Base-by-base conservation (phyloP, 2,888 invertebrate genomes). In the Drosophila greeni region DNA sequence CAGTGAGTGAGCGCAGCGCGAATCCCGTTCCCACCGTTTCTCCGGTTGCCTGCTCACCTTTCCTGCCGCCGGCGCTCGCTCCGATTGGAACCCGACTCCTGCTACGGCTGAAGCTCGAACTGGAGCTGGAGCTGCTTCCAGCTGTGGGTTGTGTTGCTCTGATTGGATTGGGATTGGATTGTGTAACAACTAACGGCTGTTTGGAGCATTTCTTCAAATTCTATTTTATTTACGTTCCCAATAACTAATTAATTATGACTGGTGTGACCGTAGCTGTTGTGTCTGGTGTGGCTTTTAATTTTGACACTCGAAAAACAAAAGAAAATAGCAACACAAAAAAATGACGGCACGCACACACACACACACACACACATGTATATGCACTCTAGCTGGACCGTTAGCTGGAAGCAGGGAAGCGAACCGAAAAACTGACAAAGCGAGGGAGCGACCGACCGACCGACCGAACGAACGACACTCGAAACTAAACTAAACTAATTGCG, bases 381-480 rank as follows among this genome's bases (percentile, higher is more conserved):
- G 51, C 64, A 47, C 66, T 31, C 42, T 39, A 58, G 60, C 43
- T 60, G 24, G 16, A 75, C 68, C 77, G 75, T 60, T 60, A 47
- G 40, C 18, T 24, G 1, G 24, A 14, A 5, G 45, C 31, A 20
- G 14, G 45, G 45, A 47, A 66, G 40, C 69, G 69, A 67, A 77
- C 70, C 75, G 70, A 76, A 26, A n/a, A n/a, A 43, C 43, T 43
- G 7, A 16, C 14, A 20, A n/a, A 11, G 20, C 18, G 12, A 31
- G 16, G 31, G 42, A 31, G 57, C 45, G 59, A 60, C 39, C 59
- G 45, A 59, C 58, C 59, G 59, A 45, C 45, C 45, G 45, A 47
- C 18, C 45, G 45, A 47, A 20, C 45, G 45, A 47, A 26, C 42
- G 42, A 42, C 42, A 16, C 31, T 31, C 12, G 16, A 62, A 61